Percentiles rank a stretch among this genome's conserved stretches.
phyloP scores from a whole-genome alignment of 2,797 vertebrate genomes.

The Pipistrellus kuhlii region DNA sequence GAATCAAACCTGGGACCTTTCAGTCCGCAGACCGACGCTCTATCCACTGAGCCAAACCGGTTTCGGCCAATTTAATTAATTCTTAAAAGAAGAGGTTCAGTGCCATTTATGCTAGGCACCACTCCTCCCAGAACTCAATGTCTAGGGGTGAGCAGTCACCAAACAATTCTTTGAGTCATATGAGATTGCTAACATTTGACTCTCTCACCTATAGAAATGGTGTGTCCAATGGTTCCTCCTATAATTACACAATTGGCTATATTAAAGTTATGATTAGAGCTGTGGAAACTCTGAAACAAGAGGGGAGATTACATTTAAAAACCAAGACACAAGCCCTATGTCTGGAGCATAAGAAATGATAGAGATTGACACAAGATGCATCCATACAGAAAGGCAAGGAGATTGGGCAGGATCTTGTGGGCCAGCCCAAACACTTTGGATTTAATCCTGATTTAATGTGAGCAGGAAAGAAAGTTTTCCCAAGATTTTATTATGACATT shows the following conservation, averaged over 20 bases:
- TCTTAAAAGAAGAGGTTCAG: background rate
- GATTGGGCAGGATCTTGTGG: background rate
- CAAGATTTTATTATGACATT: background rate
- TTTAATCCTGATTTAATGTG: background rate
- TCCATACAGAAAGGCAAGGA: background rate
- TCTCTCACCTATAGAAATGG: background rate
- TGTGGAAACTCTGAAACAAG: background rate
- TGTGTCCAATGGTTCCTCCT: background rate
- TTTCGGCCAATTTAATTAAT: background rate
- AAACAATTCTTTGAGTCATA: background rate
- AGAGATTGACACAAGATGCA: background rate
- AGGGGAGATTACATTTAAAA: background rate
- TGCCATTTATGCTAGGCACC: background rate
- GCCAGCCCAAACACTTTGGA: background rate
- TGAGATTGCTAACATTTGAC: background rate
- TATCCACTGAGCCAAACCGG: no score
- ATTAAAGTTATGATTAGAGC: background rate
- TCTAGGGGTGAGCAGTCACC: background rate
- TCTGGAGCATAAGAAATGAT: background rate
- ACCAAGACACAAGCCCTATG: background rate
- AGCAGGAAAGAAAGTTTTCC: background rate
- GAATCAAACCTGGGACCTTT: no score
- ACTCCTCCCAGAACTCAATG: background rate
- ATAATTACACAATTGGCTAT: background rate
- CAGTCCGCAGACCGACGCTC: no score